Conservation (phyloP, 2,113 vertebrate species). For the Glaucidium brasilianum region DNA sequence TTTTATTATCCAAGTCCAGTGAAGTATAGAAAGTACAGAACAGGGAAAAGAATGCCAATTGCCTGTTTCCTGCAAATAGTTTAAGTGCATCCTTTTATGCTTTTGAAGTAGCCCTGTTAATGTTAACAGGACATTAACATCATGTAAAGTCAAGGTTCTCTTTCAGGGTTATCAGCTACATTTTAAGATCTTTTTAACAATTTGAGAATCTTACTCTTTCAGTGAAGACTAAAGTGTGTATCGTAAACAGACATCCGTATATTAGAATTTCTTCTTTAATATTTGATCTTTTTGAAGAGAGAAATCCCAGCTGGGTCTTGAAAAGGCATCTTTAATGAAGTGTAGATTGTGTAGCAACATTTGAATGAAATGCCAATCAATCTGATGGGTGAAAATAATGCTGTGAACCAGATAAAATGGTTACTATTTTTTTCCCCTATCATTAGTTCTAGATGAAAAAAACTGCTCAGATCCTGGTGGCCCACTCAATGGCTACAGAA, state of each 20-base stretch:
- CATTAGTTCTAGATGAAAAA: conserved; percentile 83
- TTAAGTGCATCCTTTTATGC: neutral
- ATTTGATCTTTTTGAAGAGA: neutral
- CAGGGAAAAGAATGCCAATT: neutral
- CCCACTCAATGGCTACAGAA: conserved; percentile 88
- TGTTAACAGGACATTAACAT: neutral
- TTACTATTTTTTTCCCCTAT: neutral
- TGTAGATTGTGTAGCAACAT: neutral
- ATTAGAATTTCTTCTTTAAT: neutral
- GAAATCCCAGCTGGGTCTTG: neutral
- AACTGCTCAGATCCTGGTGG: conserved; percentile 83
- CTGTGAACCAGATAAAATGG: conserved; percentile 5
- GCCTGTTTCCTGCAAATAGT: neutral
- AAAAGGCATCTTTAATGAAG: neutral
- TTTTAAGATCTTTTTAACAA: neutral
- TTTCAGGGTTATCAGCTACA: neutral
- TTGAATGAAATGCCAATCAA: conserved; percentile 4
- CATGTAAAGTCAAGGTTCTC: neutral
- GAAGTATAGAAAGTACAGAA: neutral
- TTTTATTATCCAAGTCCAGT: neutral
- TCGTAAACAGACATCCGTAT: neutral
- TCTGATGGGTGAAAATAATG: neutral
- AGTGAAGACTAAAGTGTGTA: neutral
- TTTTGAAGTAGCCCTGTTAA: neutral
- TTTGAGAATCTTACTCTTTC: neutral